Base-by-base conservation (phyloP, 1,140 invertebrate species). In the Papilio glaucus region DNA sequence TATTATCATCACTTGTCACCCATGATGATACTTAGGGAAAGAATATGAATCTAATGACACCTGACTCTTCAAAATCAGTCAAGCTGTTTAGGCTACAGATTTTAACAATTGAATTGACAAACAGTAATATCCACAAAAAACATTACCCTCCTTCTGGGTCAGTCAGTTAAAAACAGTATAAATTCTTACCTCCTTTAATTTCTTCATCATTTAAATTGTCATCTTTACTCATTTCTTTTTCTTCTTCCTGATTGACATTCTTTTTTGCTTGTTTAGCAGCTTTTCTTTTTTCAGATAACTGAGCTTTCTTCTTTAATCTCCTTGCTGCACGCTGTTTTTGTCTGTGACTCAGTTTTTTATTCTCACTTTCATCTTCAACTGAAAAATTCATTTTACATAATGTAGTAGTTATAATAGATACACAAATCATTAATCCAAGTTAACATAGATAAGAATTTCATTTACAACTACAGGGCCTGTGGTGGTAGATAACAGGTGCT, bases 251-350 rank as follows among this genome's bases (percentile, higher is more conserved):
- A 39, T 83, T 78, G 67, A 83, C 81, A 85, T 93, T 91, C 77
- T 89, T 93, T 75, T 90, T 90, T 15, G 82, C 88, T 72, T 92
- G 87, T 85, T 94, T 94, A 5, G 91, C 75, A 72, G 93, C 90
- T 53, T 93, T 93, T 62, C 91, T 93, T 70, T 94, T 93, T 75
- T 93, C 92, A 45, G 82, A 60, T 74, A 90, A 72, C 41, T 93
- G 88, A 38, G 88, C 67, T 75, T 95, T 94, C 80, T 96, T 96
- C 69, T 95, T 93, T 45, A 88, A 79, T 72, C 96, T 88, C 77
- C 96, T 95, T 5, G 90, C 94, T 10, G 93, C 94, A 53, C 96
- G 93, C 78, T 96, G 95, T 78, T 95, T 96, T 81, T 97, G 96
- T 33, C 95, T 93, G 76, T 96, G 95, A 80, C 95, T 95, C 18